Conservation (phyloP, 2,888 invertebrate species). For the Tetramorium bicarinatum region DNA sequence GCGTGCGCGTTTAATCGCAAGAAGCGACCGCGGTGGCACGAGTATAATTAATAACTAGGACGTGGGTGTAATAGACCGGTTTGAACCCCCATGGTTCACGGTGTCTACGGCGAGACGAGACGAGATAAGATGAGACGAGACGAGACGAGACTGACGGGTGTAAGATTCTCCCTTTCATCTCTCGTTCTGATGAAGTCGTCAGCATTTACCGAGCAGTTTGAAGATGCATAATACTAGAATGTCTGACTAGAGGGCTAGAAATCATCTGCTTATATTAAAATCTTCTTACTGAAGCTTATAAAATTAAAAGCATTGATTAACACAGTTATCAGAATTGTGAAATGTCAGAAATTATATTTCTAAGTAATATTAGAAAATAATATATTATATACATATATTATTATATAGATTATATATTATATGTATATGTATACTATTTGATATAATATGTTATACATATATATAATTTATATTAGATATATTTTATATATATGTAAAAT, state of each 20-base stretch:
- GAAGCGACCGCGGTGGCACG: slow-evolving; percentile 59
- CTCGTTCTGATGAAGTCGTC: slow-evolving; percentile 24
- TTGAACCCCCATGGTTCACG: slow-evolving; percentile 19
- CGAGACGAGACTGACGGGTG: background rate
- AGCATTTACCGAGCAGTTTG: background rate
- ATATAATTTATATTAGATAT: background rate
- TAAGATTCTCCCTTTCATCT: slow-evolving; percentile 37
- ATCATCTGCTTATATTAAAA: background rate
- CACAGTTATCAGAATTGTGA: too few relatives aligned
- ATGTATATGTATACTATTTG: background rate
- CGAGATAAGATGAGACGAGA: slow-evolving; percentile 18
- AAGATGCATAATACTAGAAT: background rate
- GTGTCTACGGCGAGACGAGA: slow-evolving; percentile 15
- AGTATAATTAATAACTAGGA: slow-evolving; percentile 67
- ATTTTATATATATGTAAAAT: background rate
- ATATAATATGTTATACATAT: background rate
- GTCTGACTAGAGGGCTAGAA: background rate
- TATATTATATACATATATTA: background rate
- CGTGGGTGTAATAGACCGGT: slow-evolving; percentile 54
- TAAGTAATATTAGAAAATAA: background rate
- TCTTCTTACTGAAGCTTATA: too few relatives aligned
- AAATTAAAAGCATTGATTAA: background rate
- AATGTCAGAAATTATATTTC: background rate
- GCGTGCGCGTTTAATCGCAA: slow-evolving; percentile 61
- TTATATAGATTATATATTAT: too few relatives aligned